Evolutionary conservation across 23 tunicate species (phyloP).

Genomic region (Phallusia fumigata): DNA sequence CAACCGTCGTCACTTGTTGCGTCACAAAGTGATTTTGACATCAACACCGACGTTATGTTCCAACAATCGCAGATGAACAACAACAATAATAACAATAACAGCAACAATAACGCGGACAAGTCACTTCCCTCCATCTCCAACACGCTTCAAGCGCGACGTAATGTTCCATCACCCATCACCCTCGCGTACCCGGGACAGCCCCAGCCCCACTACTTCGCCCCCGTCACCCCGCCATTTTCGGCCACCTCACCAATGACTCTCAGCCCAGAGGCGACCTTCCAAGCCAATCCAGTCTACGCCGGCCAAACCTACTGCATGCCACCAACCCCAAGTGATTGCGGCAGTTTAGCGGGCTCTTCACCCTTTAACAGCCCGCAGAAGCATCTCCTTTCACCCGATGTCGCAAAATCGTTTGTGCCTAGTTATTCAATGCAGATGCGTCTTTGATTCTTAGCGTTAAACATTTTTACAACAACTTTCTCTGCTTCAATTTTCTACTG

Average conservation of each 20-base stretch:
- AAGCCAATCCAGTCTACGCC: neutral
- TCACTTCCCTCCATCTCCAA: conserved; percentile 13
- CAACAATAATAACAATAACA: conserved; percentile 36
- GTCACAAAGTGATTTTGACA: conserved; percentile 36
- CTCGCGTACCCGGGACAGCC: conserved; percentile 23
- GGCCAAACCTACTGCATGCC: conserved; percentile 37
- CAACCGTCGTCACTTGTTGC: conserved; percentile 40
- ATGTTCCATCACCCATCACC: conserved; percentile 49
- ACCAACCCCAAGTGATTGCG: conserved; percentile 68
- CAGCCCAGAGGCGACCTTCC: conserved; percentile 30
- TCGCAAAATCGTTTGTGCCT: conserved; percentile 9
- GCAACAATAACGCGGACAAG: conserved; percentile 21
- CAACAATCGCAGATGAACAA: neutral
- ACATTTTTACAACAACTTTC: neutral
- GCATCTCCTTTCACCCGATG: conserved; percentile 15
- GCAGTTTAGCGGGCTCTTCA: conserved; percentile 64
- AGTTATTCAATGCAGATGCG: neutral
- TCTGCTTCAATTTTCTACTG: neutral
- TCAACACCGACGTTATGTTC: neutral
- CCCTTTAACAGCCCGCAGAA: conserved; percentile 93
- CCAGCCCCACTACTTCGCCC: conserved; percentile 18
- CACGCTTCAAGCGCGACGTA: conserved; percentile 21
- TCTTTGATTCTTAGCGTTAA: neutral
- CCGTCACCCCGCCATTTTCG: conserved; percentile 69
- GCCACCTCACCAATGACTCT: conserved; percentile 32